Evolutionary conservation across 2,888 invertebrate genomes (phyloP), one percentile per base, ranked within the genome.

Genomic region (Ypsolopha sequella): DNA sequence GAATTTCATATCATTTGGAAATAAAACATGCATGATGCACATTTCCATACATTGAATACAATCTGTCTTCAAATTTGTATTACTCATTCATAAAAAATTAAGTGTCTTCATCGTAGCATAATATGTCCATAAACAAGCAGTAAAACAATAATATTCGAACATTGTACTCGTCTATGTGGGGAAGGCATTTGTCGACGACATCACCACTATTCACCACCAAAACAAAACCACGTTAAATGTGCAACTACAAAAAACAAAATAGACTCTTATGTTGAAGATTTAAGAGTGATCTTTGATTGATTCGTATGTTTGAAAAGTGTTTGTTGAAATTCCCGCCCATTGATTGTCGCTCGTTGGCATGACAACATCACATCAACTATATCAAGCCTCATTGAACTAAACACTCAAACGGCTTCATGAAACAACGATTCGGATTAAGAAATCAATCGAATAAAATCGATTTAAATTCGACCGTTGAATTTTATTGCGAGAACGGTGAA

Each of bases 381-480:
- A 71, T 66, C 80, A 80, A 77, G 81, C 76, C 68, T 77, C 84
- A 81, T 84, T 82, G 79, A 81, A 70, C 73, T 68, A 70, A 75
- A 74, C 73, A 75, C 75, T 52, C 45, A 33, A 48, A 43, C 48
- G 48, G 71, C 60, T 64, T 62, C 66, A 70, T 77, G 70, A 76
- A 78, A 76, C 69, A 68, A 65, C 60, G 64, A 70, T 66, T 64
- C 63, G 63, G 66, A 75, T 71, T 70, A 71, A 64, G 70, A 76
- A 72, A 73, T 73, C 70, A 73, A 73, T 67, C 60, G 64, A 59
- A 67, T 65, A 59, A 61, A 62, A 65, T 65, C 54, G 48, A 54
- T 56, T 55, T 53, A 54, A 55, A 55, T 50, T 39, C 39, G 6
- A 39, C 39, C 10, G 39, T 39, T 10, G 10, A 39, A 39, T 39